Percentiles rank a stretch among this genome's conserved stretches.
These are phyloP conservation scores for Hemicordylus capensis DNA, from an alignment of 2,113 vertebrate species.

Conservation along the genomic window DNA sequence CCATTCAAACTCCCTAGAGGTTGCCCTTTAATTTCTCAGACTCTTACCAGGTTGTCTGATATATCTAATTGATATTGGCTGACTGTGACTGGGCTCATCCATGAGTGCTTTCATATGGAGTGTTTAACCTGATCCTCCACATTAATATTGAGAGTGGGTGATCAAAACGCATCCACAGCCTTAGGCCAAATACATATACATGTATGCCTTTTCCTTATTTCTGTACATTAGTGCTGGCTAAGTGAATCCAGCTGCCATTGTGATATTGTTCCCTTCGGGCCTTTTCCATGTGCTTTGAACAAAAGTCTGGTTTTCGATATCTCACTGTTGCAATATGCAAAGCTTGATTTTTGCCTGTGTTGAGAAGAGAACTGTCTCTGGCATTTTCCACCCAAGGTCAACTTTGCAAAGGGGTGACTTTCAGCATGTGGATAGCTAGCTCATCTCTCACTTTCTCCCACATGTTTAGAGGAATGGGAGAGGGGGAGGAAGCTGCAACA, in stretches of 20 bases:
- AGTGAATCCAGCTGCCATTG: constrained; percentile 31
- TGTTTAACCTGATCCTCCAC: constrained; percentile 1
- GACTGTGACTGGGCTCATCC: neutral
- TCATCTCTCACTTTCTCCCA: constrained; percentile 16
- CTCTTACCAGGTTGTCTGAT: neutral
- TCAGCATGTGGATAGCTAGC: neutral
- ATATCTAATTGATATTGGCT: neutral
- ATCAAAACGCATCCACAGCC: neutral
- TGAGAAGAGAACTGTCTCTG: neutral
- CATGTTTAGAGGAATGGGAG: neutral
- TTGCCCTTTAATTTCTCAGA: constrained; percentile 11
- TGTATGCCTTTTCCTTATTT: constrained; percentile 3
- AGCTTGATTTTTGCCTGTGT: neutral
- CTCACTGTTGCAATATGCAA: constrained; percentile 11
- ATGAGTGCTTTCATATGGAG: neutral
- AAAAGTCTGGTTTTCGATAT: constrained; percentile 14
- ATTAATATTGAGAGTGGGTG: neutral
- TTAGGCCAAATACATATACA: neutral
- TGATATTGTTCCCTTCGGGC: neutral
- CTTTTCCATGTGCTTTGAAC: constrained; percentile 12
- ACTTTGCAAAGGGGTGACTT: neutral
- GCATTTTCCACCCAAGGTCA: constrained; percentile 3
- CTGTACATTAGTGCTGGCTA: constrained; percentile 5
- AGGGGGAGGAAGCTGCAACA: neutral
- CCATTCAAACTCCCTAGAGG: neutral